Percentiles rank a stretch among this genome's conserved stretches.
phyloP scores from a whole-genome alignment of 2,888 invertebrate genomes.

The Leptinotarsa peninsularis region DNA sequence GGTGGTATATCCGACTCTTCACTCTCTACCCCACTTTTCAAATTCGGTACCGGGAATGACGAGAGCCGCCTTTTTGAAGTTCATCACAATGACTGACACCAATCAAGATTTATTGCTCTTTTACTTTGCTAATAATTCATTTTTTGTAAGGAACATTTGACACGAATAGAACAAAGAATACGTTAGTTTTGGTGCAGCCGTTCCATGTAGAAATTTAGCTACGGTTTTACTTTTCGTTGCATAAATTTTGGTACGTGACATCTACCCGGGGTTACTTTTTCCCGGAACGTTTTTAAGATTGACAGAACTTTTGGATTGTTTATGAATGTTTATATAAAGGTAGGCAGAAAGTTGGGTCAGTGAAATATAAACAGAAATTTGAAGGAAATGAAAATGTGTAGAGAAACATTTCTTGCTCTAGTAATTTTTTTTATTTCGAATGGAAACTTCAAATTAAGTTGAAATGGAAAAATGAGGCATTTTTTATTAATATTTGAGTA shows the following conservation, averaged over 20 bases:
- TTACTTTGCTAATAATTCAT: constrained; percentile 67
- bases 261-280: constrained; percentile 17
- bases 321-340: no score
- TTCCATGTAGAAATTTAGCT: constrained; percentile 48
- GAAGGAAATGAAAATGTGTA: no score
- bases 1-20: constrained; percentile 5
- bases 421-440: no score
- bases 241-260: constrained; percentile 34
- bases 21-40: constrained; percentile 14
- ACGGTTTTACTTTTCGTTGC: constrained; percentile 48
- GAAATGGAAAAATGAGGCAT: no score
- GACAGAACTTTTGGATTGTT: not conserved
- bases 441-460: no score
- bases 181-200: constrained; percentile 48
- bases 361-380: no score
- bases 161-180: constrained; percentile 65
- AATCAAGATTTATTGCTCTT: constrained; percentile 67
- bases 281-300: not conserved
- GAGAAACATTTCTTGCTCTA: no score
- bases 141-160: constrained; percentile 64
- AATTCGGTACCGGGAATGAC: constrained; percentile 12
- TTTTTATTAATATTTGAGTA: no score
- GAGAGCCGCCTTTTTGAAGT: constrained; percentile 24
- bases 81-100: constrained; percentile 63
- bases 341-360: no score